Percentiles rank a stretch among this genome's conserved stretches.
These are phyloP conservation scores for Habrosyne pyritoides DNA, from an alignment of 2,888 invertebrate genomes.

Conservation along the genomic window DNA sequence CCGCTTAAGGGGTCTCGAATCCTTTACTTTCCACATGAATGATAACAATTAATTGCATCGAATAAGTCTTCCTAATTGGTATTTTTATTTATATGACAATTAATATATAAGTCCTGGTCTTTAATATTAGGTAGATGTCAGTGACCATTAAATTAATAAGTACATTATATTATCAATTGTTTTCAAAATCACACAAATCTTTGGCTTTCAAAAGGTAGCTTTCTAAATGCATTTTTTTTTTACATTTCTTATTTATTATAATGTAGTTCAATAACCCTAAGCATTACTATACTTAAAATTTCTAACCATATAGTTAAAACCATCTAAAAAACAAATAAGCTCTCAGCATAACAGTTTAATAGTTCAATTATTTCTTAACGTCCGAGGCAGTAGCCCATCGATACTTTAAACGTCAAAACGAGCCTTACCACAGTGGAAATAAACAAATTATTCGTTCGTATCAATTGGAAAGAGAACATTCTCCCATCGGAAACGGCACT, in stretches of 20 bases:
- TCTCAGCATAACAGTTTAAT: not conserved
- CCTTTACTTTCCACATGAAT: not conserved
- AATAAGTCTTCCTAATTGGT: not conserved
- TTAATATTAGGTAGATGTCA: too few relatives aligned
- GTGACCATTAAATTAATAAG: too few relatives aligned
- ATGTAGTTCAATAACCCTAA: too few relatives aligned
- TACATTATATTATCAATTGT: too few relatives aligned
- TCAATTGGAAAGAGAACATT: conserved; percentile 62
- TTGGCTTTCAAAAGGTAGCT: too few relatives aligned
- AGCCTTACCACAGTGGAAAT: conserved; percentile 50
- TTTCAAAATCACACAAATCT: too few relatives aligned
- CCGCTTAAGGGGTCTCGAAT: conserved; percentile 41
- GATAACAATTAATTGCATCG: not conserved
- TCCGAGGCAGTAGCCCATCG: not conserved
- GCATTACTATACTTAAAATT: too few relatives aligned
- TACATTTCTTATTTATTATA: too few relatives aligned
- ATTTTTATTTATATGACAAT: not conserved
- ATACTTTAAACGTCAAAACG: conserved; percentile 24
- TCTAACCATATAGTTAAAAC: too few relatives aligned
- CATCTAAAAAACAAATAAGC: not conserved
- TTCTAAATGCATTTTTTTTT: too few relatives aligned
- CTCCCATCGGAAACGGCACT: conserved; percentile 70
- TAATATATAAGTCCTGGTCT: too few relatives aligned
- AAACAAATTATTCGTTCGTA: conserved; percentile 70
- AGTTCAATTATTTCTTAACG: not conserved